These are phyloP conservation scores for Myiotriccus ornatus DNA, from an alignment of 2,797 vertebrate species.

Conservation along the genomic window DNA sequence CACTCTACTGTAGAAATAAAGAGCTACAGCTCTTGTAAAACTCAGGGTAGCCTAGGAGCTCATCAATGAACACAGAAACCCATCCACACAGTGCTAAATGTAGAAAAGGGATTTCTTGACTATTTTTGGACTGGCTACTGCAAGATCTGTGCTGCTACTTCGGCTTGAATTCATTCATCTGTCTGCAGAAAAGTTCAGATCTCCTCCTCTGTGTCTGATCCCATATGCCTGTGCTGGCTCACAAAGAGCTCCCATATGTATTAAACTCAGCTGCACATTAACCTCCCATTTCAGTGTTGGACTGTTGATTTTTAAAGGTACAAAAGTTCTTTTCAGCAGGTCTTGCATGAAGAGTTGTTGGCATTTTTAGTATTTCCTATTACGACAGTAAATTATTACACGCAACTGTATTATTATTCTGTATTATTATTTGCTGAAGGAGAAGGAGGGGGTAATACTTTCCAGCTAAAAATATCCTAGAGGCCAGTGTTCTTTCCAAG, in stretches of 20 bases:
- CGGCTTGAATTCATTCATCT: constrained; percentile 26
- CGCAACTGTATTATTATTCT: neutral
- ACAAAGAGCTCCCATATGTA: neutral
- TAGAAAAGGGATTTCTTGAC: constrained; percentile 23
- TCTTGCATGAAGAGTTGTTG: neutral
- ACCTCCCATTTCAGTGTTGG: neutral
- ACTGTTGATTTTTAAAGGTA: neutral
- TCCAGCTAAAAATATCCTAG: neutral
- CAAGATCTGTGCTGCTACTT: neutral
- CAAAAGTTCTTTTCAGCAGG: neutral
- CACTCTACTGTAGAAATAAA: neutral
- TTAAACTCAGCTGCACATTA: neutral
- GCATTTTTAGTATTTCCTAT: neutral
- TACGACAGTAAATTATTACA: neutral
- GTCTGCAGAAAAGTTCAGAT: neutral
- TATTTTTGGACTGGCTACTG: constrained; percentile 22
- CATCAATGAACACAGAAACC: neutral
- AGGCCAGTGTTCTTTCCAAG: neutral
- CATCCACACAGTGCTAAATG: neutral
- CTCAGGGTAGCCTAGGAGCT: neutral
- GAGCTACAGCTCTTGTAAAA: neutral
- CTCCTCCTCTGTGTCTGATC: constrained; percentile 2
- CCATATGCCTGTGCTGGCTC: neutral
- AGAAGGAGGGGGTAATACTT: neutral
- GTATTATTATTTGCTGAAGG: neutral